Base-by-base conservation (phyloP, 1,140 invertebrate species). In the Coelopa frigida region DNA sequence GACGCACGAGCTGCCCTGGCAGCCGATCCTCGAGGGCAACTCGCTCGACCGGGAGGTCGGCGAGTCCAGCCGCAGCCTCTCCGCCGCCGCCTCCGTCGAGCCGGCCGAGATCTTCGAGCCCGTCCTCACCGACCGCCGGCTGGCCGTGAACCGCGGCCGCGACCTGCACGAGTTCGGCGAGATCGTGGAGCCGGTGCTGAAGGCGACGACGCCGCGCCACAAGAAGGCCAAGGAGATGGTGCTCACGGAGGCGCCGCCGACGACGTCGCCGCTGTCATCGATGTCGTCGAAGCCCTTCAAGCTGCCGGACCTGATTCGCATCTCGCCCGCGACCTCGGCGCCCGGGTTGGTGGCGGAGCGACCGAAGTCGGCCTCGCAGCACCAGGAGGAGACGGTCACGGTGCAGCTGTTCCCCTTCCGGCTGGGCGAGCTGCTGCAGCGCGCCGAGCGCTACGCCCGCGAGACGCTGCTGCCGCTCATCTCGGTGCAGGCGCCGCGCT, bases 361-460 rank as follows among this genome's bases (percentile, higher is more conserved):
- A 41, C 36, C 47, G n/a, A 49, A 49, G 23, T 7, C 33, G 20
- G 27, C 27, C 8, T 21, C 49, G 4, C 8, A 23, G 11, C 8
- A 48, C 22, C 48, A 51, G 14, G 60, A 63, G 18, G 58, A 62
- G 17, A 44, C 52, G 14, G 83, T 80, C 46, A 86, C 83, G 0
- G 82, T 89, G 6, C 87, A 89, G 57, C 79, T 87, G 53, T 68
- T 89, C 18, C 86, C 86, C 0, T 81, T 85, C 45, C 75, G 83
- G 22, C 59, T 89, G 12, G 83, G 83, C 1, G 80, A 81, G 5
- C 80, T 89, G 59, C 75, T 89, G 21, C 83, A 86, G 15, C 81
- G 86, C 55, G 86, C 85, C 0, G 86, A 89, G 62, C 75, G 80
- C 20, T 89, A 89, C 57, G 85, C 86, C 0, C 73, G 83, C 37